Conservation (phyloP, 2,797 vertebrate species). For the Microcaecilia unicolor region DNA sequence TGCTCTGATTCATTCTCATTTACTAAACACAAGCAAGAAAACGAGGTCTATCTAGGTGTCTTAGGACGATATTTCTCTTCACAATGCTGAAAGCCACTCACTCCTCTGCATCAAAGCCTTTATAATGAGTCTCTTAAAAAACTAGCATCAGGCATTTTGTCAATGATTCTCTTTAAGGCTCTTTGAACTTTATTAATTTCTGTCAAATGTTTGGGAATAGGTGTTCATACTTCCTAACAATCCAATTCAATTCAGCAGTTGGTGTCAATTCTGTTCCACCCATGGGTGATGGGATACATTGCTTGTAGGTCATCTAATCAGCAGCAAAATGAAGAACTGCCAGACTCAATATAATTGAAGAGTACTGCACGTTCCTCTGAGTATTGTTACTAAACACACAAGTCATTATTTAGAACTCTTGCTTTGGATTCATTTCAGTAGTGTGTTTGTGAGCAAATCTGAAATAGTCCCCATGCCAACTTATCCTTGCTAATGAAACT, state of each 20-base stretch:
- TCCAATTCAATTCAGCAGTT: conserved; percentile 12
- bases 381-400: neutral
- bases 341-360: conserved; percentile 24
- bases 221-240: conserved; percentile 14
- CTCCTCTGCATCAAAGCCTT: neutral
- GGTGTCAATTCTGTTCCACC: conserved; percentile 11
- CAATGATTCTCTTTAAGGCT: conserved; percentile 15
- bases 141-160: conserved; percentile 14
- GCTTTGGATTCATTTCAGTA: neutral
- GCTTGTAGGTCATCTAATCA: conserved; percentile 33
- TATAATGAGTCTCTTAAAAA: neutral
- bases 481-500: no score
- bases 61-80: accelerated
- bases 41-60: accelerated
- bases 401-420: neutral
- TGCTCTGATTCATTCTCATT: no score
- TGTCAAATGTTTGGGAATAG: conserved; percentile 21
- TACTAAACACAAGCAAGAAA: neutral
- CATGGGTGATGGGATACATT: conserved; percentile 10
- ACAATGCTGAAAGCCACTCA: accelerated
- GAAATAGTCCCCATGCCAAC: no score
- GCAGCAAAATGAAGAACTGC: conserved; percentile 33
- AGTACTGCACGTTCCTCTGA: neutral
- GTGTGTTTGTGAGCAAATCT: no score
- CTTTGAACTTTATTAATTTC: conserved; percentile 30